These are phyloP conservation scores for Anhinga rufa DNA, from an alignment of 2,113 vertebrate genomes.

Conservation along the genomic window DNA sequence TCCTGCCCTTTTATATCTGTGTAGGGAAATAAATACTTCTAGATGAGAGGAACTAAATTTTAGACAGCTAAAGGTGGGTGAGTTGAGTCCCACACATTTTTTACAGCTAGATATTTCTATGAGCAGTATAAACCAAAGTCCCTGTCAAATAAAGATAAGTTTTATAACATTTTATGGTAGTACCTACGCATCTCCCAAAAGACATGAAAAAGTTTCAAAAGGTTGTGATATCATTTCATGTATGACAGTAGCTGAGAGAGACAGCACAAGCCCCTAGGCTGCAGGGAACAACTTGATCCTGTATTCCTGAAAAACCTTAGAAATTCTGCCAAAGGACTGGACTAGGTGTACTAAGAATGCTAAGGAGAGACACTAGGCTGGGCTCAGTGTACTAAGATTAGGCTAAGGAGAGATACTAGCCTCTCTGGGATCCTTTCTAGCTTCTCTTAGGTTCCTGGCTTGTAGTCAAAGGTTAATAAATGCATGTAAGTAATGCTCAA, in stretches of 20 bases:
- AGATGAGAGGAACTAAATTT: not conserved
- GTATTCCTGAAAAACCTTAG: not conserved
- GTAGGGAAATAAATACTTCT: not conserved
- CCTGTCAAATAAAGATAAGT: not conserved
- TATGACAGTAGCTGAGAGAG: not conserved
- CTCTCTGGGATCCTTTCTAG: not conserved
- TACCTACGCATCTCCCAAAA: not conserved
- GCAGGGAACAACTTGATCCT: not conserved
- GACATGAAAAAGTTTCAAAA: not conserved
- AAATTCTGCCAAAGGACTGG: not conserved
- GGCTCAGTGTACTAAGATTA: not conserved
- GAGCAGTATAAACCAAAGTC: not conserved
- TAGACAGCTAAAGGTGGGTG: not conserved
- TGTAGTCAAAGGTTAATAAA: not conserved
- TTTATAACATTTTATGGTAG: not conserved
- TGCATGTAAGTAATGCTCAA: not conserved
- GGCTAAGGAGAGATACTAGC: not conserved
- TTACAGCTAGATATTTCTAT: not conserved
- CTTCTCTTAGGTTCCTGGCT: not conserved
- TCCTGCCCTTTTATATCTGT: not conserved
- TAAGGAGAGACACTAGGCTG: not conserved
- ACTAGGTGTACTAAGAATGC: not conserved
- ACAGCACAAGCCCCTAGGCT: not conserved
- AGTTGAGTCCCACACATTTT: not conserved
- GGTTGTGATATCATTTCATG: not conserved